Conservation (phyloP, 2,797 vertebrate genomes). For the Acridotheres tristis region DNA sequence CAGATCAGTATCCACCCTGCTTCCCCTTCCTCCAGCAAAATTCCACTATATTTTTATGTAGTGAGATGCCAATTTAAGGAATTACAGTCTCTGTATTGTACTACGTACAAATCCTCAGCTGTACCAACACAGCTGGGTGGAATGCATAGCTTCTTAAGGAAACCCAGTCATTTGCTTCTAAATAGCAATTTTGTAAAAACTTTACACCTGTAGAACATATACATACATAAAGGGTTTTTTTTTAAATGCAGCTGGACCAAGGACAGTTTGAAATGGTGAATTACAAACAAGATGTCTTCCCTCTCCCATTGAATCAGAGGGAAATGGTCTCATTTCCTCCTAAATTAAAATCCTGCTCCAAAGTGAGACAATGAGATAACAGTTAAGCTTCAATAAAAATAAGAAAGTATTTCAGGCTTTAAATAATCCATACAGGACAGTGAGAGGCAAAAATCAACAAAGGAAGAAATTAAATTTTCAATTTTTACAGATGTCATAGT, state of each 20-base stretch:
- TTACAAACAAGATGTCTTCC: background rate
- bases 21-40: background rate
- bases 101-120: background rate
- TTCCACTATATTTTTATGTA: background rate
- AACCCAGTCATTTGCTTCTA: background rate
- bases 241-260: background rate
- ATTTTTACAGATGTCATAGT: background rate
- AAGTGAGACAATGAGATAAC: background rate
- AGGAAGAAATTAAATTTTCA: background rate
- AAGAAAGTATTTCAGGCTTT: background rate
- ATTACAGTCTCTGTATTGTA: background rate
- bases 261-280: background rate
- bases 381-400: background rate
- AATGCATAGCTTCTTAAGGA: background rate
- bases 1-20: background rate
- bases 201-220: background rate
- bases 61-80: background rate
- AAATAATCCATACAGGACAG: background rate
- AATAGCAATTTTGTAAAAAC: background rate
- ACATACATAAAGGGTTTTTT: background rate
- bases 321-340: background rate
- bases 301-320: background rate
- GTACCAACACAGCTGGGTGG: background rate
- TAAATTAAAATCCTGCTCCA: background rate
- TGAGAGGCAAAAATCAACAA: background rate